Percentiles rank a stretch among this genome's conserved stretches.
Evolutionary conservation across 1,140 invertebrate species (phyloP).

Genomic region (Andricus grossulariae): DNA sequence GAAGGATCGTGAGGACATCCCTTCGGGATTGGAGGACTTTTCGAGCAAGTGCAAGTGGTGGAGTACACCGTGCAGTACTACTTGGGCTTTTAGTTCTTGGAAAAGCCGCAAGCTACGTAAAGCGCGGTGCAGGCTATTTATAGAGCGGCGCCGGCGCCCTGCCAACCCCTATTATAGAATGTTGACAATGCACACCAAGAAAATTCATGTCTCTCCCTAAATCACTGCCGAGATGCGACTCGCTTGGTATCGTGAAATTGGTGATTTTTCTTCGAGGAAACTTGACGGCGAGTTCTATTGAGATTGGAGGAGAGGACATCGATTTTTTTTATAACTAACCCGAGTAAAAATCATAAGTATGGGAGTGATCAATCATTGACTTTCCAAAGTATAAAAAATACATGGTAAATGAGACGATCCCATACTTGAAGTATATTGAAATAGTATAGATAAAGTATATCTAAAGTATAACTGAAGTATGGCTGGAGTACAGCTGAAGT

Average conservation of each 20-base stretch:
- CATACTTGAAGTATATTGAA: too few relatives aligned
- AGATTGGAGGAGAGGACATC: too few relatives aligned
- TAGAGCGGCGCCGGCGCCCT: conserved; percentile 64
- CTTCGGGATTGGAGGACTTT: background rate
- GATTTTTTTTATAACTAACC: too few relatives aligned
- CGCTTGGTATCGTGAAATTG: background rate
- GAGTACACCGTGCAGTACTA: conserved; percentile 21
- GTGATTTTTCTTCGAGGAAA: too few relatives aligned
- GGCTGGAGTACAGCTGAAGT: too few relatives aligned
- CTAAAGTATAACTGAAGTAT: too few relatives aligned
- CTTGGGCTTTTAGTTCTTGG: conserved; percentile 40
- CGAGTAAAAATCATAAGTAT: too few relatives aligned
- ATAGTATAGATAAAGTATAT: too few relatives aligned
- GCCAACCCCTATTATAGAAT: conserved; percentile 59
- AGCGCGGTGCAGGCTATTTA: conserved; percentile 59
- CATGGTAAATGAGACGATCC: too few relatives aligned
- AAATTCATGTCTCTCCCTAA: background rate
- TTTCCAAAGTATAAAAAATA: too few relatives aligned
- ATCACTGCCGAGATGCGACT: background rate
- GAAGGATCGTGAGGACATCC: background rate
- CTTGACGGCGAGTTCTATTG: too few relatives aligned
- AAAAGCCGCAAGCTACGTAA: conserved; percentile 36
- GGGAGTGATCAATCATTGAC: too few relatives aligned
- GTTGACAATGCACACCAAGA: conserved; percentile 32
- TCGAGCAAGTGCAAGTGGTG: conserved; percentile 17